A percentile compares a stretch with the other conserved stretches of the same genome.
These are phyloP conservation scores for Torymus tubicola DNA, from an alignment of 2,888 invertebrate species.

Conservation along the genomic window DNA sequence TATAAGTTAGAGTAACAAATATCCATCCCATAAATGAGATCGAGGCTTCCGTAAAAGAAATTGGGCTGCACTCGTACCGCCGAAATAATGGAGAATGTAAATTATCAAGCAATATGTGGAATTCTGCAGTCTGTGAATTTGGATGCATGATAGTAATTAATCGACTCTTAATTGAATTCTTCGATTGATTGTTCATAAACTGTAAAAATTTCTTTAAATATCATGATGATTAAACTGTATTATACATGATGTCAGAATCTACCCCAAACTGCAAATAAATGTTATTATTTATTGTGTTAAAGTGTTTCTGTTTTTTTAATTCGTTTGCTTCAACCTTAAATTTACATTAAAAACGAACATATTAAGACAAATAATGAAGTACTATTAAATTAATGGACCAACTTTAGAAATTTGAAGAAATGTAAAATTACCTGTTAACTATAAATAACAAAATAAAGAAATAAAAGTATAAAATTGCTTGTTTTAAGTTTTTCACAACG, in stretches of 20 bases:
- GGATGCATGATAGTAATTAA: conserved; percentile 57
- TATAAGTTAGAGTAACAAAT: conserved; percentile 34
- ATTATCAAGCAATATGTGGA: conserved; percentile 55
- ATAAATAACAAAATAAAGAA: not conserved
- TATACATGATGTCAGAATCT: conserved; percentile 64
- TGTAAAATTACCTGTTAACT: conserved; percentile 15
- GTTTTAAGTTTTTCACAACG: not conserved
- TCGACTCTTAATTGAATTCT: conserved; percentile 55
- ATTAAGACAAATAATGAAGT: not conserved
- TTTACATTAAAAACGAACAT: conserved; percentile 5
- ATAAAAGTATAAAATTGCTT: not conserved
- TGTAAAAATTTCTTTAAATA: conserved; percentile 58
- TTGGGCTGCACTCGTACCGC: conserved; percentile 43
- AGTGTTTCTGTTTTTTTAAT: conserved; percentile 8
- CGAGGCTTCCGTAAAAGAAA: conserved; percentile 45
- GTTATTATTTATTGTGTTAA: conserved; percentile 71
- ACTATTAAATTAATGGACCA: conserved; percentile 19
- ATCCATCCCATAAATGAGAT: conserved; percentile 43
- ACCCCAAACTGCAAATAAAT: conserved; percentile 70
- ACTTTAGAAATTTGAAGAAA: conserved; percentile 14
- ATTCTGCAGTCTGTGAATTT: conserved; percentile 49
- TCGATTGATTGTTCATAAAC: conserved; percentile 56
- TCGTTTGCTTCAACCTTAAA: conserved; percentile 5
- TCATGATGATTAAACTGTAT: conserved; percentile 62
- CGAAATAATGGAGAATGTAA: conserved; percentile 45